phyloP scores from a whole-genome alignment of 2,113 vertebrate genomes.

The Formicarius rufipectus region DNA sequence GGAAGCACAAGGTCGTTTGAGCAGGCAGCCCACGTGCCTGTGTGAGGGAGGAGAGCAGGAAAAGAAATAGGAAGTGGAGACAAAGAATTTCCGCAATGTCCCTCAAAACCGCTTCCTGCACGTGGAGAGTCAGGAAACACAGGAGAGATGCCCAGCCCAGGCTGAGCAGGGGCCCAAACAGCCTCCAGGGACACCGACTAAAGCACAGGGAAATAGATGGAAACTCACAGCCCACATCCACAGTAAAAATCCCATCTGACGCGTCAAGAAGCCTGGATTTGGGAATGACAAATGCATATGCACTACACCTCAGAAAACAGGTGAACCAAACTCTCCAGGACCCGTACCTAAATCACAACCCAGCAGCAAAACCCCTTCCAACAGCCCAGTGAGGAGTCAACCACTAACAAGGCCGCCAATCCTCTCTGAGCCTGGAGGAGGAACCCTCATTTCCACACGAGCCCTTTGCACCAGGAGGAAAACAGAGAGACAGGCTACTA shows the following conservation, averaged over 20 bases:
- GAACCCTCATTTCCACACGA: neutral
- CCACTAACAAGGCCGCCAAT: neutral
- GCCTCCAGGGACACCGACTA: neutral
- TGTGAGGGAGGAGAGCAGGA: neutral
- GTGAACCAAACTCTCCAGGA: neutral
- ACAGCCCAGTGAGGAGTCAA: neutral
- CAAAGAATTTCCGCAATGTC: conserved; percentile 47
- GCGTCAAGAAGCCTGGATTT: neutral
- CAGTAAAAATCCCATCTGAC: neutral
- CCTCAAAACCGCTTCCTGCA: neutral
- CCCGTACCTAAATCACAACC: fast-evolving
- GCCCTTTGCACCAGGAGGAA: neutral
- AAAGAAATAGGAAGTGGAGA: conserved; percentile 49
- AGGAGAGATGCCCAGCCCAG: neutral
- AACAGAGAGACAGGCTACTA: neutral
- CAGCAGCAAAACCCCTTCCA: neutral
- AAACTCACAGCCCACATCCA: neutral
- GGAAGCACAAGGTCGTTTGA: neutral
- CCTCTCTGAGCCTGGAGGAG: fast-evolving
- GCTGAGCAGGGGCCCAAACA: neutral
- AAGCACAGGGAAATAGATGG: neutral
- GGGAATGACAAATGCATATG: neutral
- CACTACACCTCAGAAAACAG: neutral
- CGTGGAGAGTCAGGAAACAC: neutral
- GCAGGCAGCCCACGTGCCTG: neutral